phyloP scores from a whole-genome alignment of 2,888 invertebrate species.

The Acronicta leporina region DNA sequence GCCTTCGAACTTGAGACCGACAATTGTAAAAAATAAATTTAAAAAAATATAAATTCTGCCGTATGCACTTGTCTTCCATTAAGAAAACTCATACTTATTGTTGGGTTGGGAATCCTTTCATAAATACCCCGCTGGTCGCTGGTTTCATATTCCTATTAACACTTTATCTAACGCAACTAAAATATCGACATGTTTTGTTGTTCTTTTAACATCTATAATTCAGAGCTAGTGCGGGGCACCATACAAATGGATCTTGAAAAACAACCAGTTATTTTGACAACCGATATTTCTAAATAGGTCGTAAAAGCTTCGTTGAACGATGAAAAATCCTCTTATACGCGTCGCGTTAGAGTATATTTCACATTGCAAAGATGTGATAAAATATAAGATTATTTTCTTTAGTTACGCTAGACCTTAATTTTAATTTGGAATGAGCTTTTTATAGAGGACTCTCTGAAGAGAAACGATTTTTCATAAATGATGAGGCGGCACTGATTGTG shows the following conservation, averaged over 20 bases:
- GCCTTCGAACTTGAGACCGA: too few relatives aligned
- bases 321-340: constrained; percentile 57
- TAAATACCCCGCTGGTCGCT: constrained; percentile 51
- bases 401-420: constrained; percentile 87
- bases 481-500: constrained; percentile 87
- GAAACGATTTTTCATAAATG: constrained; percentile 88
- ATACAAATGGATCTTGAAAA: constrained; percentile 86
- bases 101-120: constrained; percentile 8
- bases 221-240: constrained; percentile 76
- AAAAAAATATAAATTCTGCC: not conserved
- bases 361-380: constrained; percentile 47
- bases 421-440: constrained; percentile 88
- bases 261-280: constrained; percentile 87
- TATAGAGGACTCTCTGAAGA: constrained; percentile 84
- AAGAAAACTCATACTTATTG: constrained; percentile 3
- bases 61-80: not conserved
- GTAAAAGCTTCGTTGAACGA: constrained; percentile 64
- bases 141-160: constrained; percentile 74
- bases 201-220: constrained; percentile 82
- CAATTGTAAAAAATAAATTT: too few relatives aligned
- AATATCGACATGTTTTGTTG: constrained; percentile 83
- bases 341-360: constrained; percentile 63
- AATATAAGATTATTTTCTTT: constrained; percentile 75
- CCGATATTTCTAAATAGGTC: constrained; percentile 67
- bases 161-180: constrained; percentile 76